A percentile compares a stretch with the other conserved stretches of the same genome.
Evolutionary conservation across 92 coral and sea anemone genomes (phyloP).

Genomic region (Zoanthus sociatus): DNA sequence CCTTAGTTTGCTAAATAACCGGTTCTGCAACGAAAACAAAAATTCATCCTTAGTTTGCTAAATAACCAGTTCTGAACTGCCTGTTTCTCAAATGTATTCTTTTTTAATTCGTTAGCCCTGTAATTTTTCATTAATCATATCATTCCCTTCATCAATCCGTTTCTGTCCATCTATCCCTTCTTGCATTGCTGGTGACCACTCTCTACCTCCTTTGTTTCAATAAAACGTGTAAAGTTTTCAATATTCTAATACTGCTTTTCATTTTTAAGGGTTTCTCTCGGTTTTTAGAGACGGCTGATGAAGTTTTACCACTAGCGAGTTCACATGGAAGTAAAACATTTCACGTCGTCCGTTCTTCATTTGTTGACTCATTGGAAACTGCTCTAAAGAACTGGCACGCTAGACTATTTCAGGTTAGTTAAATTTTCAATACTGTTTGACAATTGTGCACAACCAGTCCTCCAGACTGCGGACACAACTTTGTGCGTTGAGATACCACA

Average conservation of each 20-base stretch:
- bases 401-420: conserved; percentile 73
- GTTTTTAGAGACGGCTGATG: conserved; percentile 77
- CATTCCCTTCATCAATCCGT: neutral
- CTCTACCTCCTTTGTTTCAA: neutral
- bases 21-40: no score
- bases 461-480: no score
- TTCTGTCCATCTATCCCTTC: neutral
- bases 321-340: conserved; percentile 79
- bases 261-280: conserved; percentile 67
- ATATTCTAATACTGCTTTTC: neutral
- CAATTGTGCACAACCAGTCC: no score
- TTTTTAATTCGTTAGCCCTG: no score
- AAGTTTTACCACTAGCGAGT: conserved; percentile 79
- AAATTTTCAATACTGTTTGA: neutral
- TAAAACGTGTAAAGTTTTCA: neutral
- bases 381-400: conserved; percentile 77
- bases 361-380: conserved; percentile 81
- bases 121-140: neutral
- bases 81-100: no score
- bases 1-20: no score
- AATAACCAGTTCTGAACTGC: no score
- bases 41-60: no score
- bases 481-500: no score
- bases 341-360: conserved; percentile 87
- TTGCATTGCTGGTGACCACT: neutral